These are phyloP conservation scores for Aurelia sp. DNA, from an alignment of 30 jellyfish, hydroid and myxozoan genomes.

Conservation along the genomic window DNA sequence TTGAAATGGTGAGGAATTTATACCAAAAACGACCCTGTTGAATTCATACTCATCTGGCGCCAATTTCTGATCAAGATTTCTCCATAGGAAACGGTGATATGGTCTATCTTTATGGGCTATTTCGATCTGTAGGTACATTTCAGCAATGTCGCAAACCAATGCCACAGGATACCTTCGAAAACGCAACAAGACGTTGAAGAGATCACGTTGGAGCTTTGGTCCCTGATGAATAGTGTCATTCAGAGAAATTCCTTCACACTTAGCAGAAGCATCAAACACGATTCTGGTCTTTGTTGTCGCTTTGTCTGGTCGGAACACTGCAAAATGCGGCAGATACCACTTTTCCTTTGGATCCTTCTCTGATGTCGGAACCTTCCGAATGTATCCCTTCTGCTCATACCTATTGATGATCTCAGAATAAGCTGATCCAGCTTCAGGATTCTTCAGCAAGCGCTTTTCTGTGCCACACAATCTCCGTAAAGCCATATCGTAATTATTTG, in stretches of 20 bases:
- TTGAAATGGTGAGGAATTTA: too few relatives aligned
- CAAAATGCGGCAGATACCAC: conserved; percentile 61
- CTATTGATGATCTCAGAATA: conserved; percentile 11
- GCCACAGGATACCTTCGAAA: conserved; percentile 72
- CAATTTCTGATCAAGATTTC: conserved; percentile 29
- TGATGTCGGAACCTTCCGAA: neutral
- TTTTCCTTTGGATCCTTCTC: neutral
- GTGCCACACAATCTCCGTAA: neutral
- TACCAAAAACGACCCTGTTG: too few relatives aligned
- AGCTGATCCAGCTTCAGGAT: conserved; percentile 1
- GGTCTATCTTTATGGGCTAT: conserved; percentile 25
- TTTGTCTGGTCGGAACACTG: conserved; percentile 21
- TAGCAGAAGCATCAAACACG: conserved; percentile 17
- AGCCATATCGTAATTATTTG: conserved; percentile 30
- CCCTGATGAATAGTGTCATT: conserved; percentile 53
- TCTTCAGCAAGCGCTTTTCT: conserved; percentile 31
- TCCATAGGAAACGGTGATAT: conserved; percentile 71
- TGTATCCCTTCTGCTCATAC: conserved; percentile 19
- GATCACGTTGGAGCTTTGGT: conserved; percentile 48
- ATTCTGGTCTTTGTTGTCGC: conserved; percentile 32
- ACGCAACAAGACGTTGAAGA: conserved; percentile 8
- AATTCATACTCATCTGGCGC: conserved; percentile 29
- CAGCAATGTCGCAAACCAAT: conserved; percentile 67
- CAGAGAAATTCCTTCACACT: conserved; percentile 43
- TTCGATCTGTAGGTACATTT: conserved; percentile 57